Evolutionary conservation across 2,113 vertebrate genomes (phyloP).

Genomic region (Corvus hawaiiensis): DNA sequence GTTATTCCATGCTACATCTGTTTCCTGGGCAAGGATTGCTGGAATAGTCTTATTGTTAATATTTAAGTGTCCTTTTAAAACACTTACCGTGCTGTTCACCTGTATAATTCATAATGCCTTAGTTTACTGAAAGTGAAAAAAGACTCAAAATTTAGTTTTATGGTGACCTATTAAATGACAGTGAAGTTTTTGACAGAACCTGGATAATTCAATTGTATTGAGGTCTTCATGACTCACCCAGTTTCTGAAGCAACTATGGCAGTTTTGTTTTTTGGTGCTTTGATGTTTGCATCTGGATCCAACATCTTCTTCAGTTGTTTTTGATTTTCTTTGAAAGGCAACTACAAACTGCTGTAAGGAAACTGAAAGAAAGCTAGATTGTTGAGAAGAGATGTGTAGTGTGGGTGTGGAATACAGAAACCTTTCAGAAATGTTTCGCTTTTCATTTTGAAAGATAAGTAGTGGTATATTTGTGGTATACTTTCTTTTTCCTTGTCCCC

Average conservation of each 20-base stretch:
- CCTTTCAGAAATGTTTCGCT: not conserved
- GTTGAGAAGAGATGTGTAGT: not conserved
- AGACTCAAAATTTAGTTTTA: not conserved
- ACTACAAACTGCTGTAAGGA: not conserved
- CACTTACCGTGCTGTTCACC: not conserved
- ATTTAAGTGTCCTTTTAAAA: not conserved
- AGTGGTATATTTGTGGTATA: not conserved
- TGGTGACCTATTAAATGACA: not conserved
- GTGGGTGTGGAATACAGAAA: not conserved
- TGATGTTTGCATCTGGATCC: constrained; percentile 7
- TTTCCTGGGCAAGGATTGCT: not conserved
- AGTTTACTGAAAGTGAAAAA: not conserved
- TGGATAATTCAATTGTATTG: not conserved
- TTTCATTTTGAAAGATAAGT: not conserved
- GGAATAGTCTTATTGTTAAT: not conserved
- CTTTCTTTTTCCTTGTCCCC: not conserved
- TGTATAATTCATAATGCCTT: not conserved
- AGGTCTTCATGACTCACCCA: constrained; percentile 22
- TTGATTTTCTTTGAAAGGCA: not conserved
- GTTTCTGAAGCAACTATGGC: not conserved
- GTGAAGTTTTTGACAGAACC: not conserved
- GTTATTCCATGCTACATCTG: not conserved
- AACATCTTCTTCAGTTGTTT: not conserved
- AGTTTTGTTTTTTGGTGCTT: not conserved
- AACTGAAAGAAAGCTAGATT: not conserved